Percentiles rank a stretch among this genome's conserved stretches.
Evolutionary conservation across 2,113 vertebrate species (phyloP).

Genomic region (Pholis gunnellus): DNA sequence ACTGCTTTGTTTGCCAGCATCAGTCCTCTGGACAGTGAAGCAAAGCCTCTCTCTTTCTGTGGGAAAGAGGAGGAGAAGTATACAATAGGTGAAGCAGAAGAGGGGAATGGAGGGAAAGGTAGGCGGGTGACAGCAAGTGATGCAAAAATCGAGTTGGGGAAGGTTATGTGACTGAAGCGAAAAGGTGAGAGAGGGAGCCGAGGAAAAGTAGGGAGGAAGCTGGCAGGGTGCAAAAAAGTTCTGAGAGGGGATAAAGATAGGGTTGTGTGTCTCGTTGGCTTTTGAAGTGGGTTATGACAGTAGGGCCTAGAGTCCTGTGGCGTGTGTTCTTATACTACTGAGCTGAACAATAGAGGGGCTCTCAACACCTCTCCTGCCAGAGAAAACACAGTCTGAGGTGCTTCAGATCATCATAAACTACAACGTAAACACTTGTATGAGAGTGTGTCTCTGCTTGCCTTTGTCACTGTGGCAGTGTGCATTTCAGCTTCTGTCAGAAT

Average conservation of each 20-base stretch:
- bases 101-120: not conserved
- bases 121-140: not conserved
- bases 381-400: constrained; percentile 28
- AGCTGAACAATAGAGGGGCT: constrained; percentile 50
- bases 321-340: constrained; percentile 38
- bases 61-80: constrained; percentile 4
- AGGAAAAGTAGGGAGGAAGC: constrained; percentile 20
- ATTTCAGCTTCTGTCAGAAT: not conserved
- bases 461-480: not conserved
- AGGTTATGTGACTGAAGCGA: constrained; percentile 18
- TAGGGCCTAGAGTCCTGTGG: constrained; percentile 30
- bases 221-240: constrained; percentile 34
- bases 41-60: constrained; percentile 16
- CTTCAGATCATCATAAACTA: constrained; percentile 39
- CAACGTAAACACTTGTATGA: constrained; percentile 19
- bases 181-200: constrained; percentile 25
- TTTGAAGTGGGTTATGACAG: constrained; percentile 67
- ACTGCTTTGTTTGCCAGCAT: constrained; percentile 21
- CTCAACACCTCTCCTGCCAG: constrained; percentile 35
- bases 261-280: constrained; percentile 27
- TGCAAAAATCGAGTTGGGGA: not conserved
- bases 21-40: constrained; percentile 25
- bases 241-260: constrained; percentile 44
- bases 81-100: constrained; percentile 8
- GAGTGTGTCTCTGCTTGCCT: constrained; percentile 3